Evolutionary conservation across 2,888 invertebrate species (phyloP).

Genomic region (Pyrochroa serraticornis): DNA sequence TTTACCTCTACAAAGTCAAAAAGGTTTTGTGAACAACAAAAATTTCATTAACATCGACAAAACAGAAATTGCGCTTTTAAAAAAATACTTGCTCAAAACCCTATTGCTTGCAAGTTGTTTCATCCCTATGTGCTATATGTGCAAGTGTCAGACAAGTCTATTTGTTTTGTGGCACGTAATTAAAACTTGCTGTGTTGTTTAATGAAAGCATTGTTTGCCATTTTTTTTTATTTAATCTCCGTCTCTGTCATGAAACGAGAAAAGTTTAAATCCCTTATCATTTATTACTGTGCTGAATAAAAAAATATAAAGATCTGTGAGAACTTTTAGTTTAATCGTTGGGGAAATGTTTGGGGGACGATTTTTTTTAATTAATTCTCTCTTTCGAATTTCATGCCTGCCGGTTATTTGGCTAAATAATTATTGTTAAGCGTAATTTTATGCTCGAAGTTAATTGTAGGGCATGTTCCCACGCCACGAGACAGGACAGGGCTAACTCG

Average conservation of each 20-base stretch:
- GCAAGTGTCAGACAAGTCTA: conserved; percentile 30
- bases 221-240: conserved; percentile 42
- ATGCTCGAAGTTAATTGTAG: too few species aligned
- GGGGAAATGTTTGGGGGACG: neutral
- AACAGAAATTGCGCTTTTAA: too few species aligned
- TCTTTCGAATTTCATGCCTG: neutral
- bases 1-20: conserved; percentile 1
- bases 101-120: neutral
- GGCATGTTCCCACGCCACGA: too few species aligned
- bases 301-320: conserved; percentile 11
- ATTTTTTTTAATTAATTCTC: conserved; percentile 2
- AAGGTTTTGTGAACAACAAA: neutral
- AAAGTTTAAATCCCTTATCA: conserved; percentile 43
- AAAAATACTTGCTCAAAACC: too few species aligned
- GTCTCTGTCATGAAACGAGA: conserved; percentile 36
- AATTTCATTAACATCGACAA: too few species aligned
- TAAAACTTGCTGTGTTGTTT: conserved; percentile 42
- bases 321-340: conserved; percentile 8
- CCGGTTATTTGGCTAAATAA: too few species aligned
- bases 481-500: too few species aligned
- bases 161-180: conserved; percentile 40
- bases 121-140: conserved; percentile 11
- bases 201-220: conserved; percentile 39
- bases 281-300: conserved; percentile 30
- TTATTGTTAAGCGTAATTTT: too few species aligned